phyloP scores from a whole-genome alignment of 2,888 invertebrate genomes.

The Sympetrum striolatum region DNA sequence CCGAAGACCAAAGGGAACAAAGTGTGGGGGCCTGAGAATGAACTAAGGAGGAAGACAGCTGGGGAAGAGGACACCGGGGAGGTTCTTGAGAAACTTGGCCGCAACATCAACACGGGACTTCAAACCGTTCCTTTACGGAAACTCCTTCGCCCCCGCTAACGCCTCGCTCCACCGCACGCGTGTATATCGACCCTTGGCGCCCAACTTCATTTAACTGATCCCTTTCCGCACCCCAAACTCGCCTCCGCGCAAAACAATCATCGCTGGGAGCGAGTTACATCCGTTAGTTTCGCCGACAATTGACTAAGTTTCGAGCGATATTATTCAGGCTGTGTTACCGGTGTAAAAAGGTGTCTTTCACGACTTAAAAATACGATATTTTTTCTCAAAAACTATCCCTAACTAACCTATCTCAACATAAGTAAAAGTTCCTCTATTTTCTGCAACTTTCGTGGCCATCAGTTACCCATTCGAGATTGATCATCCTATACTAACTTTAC shows the following conservation, averaged over 20 bases:
- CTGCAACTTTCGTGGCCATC: too few relatives aligned
- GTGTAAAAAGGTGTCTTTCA: too few relatives aligned
- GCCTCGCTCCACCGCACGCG: not conserved
- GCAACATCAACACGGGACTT: conserved; percentile 34
- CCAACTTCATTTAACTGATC: conserved; percentile 10
- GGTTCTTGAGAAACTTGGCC: conserved; percentile 31
- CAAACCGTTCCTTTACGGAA: not conserved
- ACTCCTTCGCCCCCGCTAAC: not conserved
- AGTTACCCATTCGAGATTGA: too few relatives aligned
- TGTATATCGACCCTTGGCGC: not conserved
- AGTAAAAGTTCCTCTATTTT: too few relatives aligned
- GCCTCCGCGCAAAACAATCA: not conserved
- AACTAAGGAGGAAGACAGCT: conserved; percentile 22
- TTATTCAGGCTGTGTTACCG: too few relatives aligned
- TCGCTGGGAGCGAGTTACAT: too few relatives aligned
- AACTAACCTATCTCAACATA: too few relatives aligned
- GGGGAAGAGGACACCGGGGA: conserved; percentile 31
- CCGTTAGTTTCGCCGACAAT: too few relatives aligned
- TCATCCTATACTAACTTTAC: too few relatives aligned
- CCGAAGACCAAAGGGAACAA: not conserved
- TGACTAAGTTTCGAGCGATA: too few relatives aligned
- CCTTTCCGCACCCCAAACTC: not conserved
- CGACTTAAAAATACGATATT: too few relatives aligned
- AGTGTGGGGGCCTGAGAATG: conserved; percentile 21
- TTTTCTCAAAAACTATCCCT: too few relatives aligned